Base-by-base conservation (phyloP, 2,888 invertebrate genomes). In the Dimorphilus gyrociliatus region DNA sequence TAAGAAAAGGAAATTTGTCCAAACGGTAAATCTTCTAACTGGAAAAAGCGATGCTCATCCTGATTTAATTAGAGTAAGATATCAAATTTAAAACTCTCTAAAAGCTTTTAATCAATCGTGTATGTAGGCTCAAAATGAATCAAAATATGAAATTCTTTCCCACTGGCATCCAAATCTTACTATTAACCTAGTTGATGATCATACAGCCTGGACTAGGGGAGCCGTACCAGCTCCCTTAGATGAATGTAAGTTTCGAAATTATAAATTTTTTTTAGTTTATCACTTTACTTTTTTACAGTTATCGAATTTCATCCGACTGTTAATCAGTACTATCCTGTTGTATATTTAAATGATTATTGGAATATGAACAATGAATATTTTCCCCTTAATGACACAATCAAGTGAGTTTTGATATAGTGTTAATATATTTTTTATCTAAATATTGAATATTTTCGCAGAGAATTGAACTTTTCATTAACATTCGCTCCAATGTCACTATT, bases 131-230 rank as follows among this genome's bases (percentile, higher is more conserved):
- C 21, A n/a, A 21, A 45, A 39, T 16, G 40, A 41, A 28, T 44
- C 49, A 24, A 35, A 73, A 76, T 21, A 76, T 53, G 86, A 90
- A 64, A 78, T 94, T 34, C 69, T 94, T 0, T 90, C 92, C 2
- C 92, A 92, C 62, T 99, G 97, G 94, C 97, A 99, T 71, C 90
- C 92, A 3, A 99, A 99, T 66, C 64, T 97, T 50, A 97, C 97
- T 1, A 68, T 99, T 30, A 92, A 86, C 64, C 60, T 99, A 29
- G 78, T 99, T 2, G 80, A 81, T 29, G 97, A 99, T 65, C 86
- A 90, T 63, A 90, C 90, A 0, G 75, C 78, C 41, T 99, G 94
- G 94, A 73, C 78, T 17, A 74, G 75, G 50, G 94, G 90, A 6
- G 72, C 75, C 46, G 78, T 94, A 0, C 90, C 92, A 2, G 74